Conservation (phyloP, 2,888 invertebrate species). For the Idaea straminata region DNA sequence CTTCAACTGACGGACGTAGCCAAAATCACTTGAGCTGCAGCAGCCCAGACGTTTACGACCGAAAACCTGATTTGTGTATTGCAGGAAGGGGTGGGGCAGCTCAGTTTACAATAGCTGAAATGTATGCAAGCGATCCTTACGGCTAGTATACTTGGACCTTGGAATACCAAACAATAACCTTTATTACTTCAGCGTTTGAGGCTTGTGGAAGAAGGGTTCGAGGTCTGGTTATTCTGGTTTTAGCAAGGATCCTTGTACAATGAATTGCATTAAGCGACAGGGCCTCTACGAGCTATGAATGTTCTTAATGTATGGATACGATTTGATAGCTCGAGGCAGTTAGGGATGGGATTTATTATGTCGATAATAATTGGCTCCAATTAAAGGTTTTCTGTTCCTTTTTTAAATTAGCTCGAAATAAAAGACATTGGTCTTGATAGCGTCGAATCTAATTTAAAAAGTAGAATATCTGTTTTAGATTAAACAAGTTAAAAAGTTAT, state of each 20-base stretch:
- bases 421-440: neutral
- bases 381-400: neutral
- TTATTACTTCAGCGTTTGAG: slow-evolving; percentile 24
- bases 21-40: slow-evolving; percentile 36
- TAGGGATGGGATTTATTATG: slow-evolving; percentile 41
- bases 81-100: slow-evolving; percentile 26
- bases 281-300: slow-evolving; percentile 63
- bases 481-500: no score
- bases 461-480: neutral
- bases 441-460: neutral
- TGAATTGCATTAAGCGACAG: slow-evolving; percentile 75
- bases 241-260: slow-evolving; percentile 66
- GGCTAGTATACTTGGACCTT: slow-evolving; percentile 39
- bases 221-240: slow-evolving; percentile 40
- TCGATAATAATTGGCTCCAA: slow-evolving; percentile 16
- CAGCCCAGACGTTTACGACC: slow-evolving; percentile 21
- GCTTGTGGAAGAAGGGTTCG: slow-evolving; percentile 26
- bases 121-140: slow-evolving; percentile 47
- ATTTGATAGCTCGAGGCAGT: slow-evolving; percentile 62
- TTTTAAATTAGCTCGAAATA: neutral
- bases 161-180: slow-evolving; percentile 32
- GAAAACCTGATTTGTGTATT: slow-evolving; percentile 38
- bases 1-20: slow-evolving; percentile 54
- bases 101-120: slow-evolving; percentile 43
- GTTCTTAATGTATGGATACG: slow-evolving; percentile 72